Conservation (phyloP, 2,888 invertebrate species). For the Perithous albicinctus region DNA sequence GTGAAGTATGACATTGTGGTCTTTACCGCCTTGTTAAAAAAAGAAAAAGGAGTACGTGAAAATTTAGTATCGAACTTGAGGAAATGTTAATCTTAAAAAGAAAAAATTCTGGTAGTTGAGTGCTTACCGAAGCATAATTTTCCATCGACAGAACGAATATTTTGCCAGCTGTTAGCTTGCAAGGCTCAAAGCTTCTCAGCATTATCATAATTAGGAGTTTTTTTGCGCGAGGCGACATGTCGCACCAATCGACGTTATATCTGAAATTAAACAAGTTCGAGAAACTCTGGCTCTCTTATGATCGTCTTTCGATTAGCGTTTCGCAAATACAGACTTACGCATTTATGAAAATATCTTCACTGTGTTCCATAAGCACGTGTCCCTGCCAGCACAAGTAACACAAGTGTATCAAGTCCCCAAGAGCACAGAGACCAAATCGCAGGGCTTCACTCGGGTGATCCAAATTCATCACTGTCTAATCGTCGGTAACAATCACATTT, state of each 20-base stretch:
- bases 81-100: not conserved
- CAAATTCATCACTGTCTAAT: slow-evolving; percentile 19
- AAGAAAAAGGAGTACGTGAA: too few relatives aligned
- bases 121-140: not conserved
- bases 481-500: not conserved
- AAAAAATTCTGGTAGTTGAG: too few relatives aligned
- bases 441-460: slow-evolving; percentile 9
- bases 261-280: not conserved
- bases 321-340: slow-evolving; percentile 14
- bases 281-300: not conserved
- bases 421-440: not conserved
- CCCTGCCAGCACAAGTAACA: slow-evolving; percentile 31
- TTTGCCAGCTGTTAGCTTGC: slow-evolving; percentile 49
- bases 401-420: slow-evolving; percentile 35
- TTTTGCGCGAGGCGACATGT: slow-evolving; percentile 32
- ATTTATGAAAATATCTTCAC: slow-evolving; percentile 27
- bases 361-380: slow-evolving; percentile 22
- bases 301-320: not conserved
- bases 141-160: slow-evolving; percentile 48
- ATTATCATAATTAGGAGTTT: slow-evolving; percentile 47
- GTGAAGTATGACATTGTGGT: slow-evolving; percentile 54
- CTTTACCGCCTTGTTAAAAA: slow-evolving; percentile 31
- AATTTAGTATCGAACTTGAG: not conserved
- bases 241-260: slow-evolving; percentile 46
- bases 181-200: slow-evolving; percentile 57